Conservation (phyloP, 2,113 vertebrate genomes). For the Halichoerus grypus region DNA sequence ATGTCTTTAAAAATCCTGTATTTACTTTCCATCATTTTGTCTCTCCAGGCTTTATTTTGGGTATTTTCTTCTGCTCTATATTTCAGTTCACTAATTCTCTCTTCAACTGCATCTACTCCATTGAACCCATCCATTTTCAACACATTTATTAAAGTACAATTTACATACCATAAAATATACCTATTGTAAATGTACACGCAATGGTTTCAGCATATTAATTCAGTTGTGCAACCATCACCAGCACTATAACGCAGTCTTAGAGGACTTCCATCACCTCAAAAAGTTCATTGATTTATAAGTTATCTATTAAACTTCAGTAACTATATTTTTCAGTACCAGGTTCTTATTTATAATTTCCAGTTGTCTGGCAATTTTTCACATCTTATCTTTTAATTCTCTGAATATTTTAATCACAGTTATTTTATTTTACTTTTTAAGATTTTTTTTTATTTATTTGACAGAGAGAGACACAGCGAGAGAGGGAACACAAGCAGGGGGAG, state of each 20-base stretch:
- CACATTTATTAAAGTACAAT: neutral
- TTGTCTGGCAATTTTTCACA: constrained; percentile 11
- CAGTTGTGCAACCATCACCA: neutral
- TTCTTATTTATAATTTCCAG: constrained; percentile 54
- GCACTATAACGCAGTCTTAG: neutral
- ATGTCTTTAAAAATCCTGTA: neutral
- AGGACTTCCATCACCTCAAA: neutral
- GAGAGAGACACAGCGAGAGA: too few relatives aligned
- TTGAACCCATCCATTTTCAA: neutral
- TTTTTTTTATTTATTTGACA: too few relatives aligned
- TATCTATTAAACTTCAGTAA: neutral
- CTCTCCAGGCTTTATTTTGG: neutral
- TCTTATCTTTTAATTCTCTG: constrained; percentile 27
- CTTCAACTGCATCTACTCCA: neutral
- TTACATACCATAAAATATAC: neutral
- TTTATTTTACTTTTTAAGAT: neutral
- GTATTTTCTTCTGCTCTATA: neutral
- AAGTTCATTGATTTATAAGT: neutral
- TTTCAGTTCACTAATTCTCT: constrained; percentile 47
- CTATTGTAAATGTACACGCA: neutral
- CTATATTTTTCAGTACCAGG: neutral
- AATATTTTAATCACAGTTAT: neutral
- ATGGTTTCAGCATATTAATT: neutral
- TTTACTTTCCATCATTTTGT: neutral
- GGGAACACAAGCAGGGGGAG: too few relatives aligned